Percentiles rank a stretch among this genome's conserved stretches.
These are phyloP conservation scores for Ophioninae sp. DNA, from an alignment of 2,888 invertebrate species.

Conservation along the genomic window DNA sequence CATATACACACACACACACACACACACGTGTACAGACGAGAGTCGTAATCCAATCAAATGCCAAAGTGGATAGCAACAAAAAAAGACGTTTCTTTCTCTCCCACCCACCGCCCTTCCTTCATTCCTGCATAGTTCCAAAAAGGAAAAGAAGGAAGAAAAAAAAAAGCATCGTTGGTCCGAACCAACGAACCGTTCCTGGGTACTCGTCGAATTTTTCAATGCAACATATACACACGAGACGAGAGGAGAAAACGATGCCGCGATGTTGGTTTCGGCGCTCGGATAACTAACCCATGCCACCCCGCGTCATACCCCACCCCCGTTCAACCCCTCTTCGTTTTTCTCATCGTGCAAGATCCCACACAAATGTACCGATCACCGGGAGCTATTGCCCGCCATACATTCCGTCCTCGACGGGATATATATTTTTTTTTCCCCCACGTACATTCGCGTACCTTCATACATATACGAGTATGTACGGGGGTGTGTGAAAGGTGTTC, in stretches of 20 bases:
- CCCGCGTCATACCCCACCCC: background rate
- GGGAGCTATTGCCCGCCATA: constrained; percentile 40
- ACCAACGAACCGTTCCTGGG: constrained; percentile 52
- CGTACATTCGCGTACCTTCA: constrained; percentile 10
- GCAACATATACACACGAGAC: constrained; percentile 15
- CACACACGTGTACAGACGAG: too few relatives aligned
- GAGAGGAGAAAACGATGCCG: constrained; percentile 53
- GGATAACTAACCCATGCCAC: constrained; percentile 57
- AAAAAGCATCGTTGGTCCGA: constrained; percentile 48
- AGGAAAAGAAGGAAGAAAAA: constrained; percentile 13
- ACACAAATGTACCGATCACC: constrained; percentile 22
- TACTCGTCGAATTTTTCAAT: constrained; percentile 61
- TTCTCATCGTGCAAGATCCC: constrained; percentile 23
- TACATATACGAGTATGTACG: background rate
- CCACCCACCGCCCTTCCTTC: constrained; percentile 39
- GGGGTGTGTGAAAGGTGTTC: constrained; percentile 50
- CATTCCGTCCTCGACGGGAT: constrained; percentile 47
- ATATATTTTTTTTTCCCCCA: constrained; percentile 41
- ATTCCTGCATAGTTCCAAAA: background rate
- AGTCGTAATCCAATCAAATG: constrained; percentile 78
- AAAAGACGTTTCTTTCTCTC: constrained; percentile 71
- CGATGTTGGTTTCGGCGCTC: constrained; percentile 35
- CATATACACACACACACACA: constrained; percentile 53
- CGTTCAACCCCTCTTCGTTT: constrained; percentile 36
- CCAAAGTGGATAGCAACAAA: constrained; percentile 77